A percentile compares a stretch with the other conserved stretches of the same genome.
phyloP scores from a whole-genome alignment of 2,113 vertebrate genomes.

The Mus musculus region DNA sequence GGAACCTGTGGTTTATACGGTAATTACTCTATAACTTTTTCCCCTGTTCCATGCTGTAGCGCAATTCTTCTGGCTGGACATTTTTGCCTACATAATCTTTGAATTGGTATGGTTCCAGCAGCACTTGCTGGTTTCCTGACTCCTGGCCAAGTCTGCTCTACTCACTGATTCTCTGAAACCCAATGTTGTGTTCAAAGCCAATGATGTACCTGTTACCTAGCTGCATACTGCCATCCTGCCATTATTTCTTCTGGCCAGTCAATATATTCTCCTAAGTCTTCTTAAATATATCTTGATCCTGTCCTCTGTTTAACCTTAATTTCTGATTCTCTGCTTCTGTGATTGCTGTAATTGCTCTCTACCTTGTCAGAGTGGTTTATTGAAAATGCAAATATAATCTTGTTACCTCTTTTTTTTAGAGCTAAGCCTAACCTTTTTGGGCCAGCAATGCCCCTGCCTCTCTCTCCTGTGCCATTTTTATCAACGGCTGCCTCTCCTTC shows the following conservation, averaged over 20 bases:
- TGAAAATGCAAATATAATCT: constrained; percentile 21
- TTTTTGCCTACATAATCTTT: neutral
- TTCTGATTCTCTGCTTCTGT: neutral
- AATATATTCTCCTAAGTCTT: neutral
- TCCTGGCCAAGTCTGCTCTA: neutral
- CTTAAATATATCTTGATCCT: neutral
- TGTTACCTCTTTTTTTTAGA: neutral
- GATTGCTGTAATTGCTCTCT: neutral
- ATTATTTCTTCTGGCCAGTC: neutral
- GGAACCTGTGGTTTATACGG: neutral
- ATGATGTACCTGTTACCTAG: neutral
- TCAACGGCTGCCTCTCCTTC: neutral
- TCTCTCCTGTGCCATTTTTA: neutral
- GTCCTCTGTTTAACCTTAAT: neutral
- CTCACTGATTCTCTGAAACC: neutral
- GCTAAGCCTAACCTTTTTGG: neutral
- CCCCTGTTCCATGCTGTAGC: neutral
- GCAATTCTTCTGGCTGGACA: neutral
- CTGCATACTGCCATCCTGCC: neutral
- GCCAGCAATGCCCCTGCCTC: neutral
- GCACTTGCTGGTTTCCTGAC: neutral
- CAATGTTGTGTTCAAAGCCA: constrained; percentile 7
- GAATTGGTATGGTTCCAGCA: neutral
- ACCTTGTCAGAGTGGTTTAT: neutral
- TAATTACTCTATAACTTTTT: neutral